A percentile compares a stretch with the other conserved stretches of the same genome.
phyloP scores from a whole-genome alignment of 2,113 vertebrate genomes.

The Lonchura striata region DNA sequence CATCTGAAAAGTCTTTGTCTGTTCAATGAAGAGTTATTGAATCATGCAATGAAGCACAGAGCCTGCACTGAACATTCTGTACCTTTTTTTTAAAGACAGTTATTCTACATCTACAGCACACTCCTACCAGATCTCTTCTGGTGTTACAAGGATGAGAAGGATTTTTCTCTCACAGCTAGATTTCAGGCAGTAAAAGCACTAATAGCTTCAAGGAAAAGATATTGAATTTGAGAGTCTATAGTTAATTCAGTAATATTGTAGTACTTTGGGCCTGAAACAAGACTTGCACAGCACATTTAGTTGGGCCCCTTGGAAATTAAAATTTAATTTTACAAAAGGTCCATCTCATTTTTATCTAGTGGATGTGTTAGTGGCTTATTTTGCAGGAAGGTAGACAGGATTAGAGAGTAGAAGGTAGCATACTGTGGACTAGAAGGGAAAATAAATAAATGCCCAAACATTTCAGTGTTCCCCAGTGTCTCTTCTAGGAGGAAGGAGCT shows the following conservation, averaged over 20 bases:
- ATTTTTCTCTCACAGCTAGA: not conserved
- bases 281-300: not conserved
- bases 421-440: not conserved
- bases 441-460: not conserved
- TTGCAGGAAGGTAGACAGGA: not conserved
- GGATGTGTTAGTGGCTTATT: not conserved
- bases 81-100: not conserved
- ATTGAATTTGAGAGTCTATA: not conserved
- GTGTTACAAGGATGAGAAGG: not conserved
- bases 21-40: not conserved
- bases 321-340: not conserved
- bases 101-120: not conserved
- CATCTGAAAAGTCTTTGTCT: not conserved
- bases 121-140: not conserved
- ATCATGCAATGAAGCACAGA: not conserved
- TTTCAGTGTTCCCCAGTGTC: too few species aligned
- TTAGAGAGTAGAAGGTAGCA: not conserved
- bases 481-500: not conserved
- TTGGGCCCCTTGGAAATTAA: not conserved
- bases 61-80: not conserved
- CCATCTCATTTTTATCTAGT: not conserved
- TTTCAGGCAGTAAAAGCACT: not conserved
- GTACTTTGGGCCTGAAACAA: not conserved
- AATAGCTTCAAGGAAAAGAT: not conserved
- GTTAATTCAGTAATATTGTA: not conserved